Evolutionary conservation across 2,888 invertebrate genomes (phyloP).

Genomic region (Andricus quercusramuli): DNA sequence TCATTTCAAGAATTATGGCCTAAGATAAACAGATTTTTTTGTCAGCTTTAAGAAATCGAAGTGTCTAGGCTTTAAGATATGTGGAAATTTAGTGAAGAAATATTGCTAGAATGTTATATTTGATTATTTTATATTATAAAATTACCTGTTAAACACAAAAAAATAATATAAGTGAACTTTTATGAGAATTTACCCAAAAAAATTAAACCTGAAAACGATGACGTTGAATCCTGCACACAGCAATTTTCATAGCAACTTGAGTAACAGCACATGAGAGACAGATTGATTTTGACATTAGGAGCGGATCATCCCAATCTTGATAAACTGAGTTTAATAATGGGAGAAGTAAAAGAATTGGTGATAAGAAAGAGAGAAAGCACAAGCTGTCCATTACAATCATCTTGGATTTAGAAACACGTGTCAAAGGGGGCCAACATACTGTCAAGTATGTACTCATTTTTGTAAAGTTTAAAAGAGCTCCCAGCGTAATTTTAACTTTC

Average conservation of each 20-base stretch:
- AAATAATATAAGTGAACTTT: neutral
- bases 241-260: slow-evolving; percentile 44
- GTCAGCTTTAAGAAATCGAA: neutral
- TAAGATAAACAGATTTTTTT: neutral
- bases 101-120: no score
- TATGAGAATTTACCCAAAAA: neutral
- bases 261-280: slow-evolving; percentile 42
- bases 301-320: slow-evolving; percentile 34
- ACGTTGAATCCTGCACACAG: slow-evolving; percentile 15
- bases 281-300: slow-evolving; percentile 44
- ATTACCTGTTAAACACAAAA: neutral
- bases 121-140: neutral
- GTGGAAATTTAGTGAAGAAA: neutral
- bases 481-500: neutral
- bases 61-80: neutral
- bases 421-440: slow-evolving; percentile 5
- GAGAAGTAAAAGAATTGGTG: slow-evolving; percentile 1
- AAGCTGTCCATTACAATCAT: neutral
- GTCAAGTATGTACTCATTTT: neutral
- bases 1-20: neutral
- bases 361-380: slow-evolving; percentile 14
- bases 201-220: slow-evolving; percentile 21
- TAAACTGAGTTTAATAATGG: slow-evolving; percentile 43
- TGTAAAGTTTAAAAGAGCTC: slow-evolving; percentile 8
- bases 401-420: neutral